A percentile compares a stretch with the other conserved stretches of the same genome.
phyloP scores from a whole-genome alignment of 2,888 invertebrate genomes.

The Camponotus fellah region DNA sequence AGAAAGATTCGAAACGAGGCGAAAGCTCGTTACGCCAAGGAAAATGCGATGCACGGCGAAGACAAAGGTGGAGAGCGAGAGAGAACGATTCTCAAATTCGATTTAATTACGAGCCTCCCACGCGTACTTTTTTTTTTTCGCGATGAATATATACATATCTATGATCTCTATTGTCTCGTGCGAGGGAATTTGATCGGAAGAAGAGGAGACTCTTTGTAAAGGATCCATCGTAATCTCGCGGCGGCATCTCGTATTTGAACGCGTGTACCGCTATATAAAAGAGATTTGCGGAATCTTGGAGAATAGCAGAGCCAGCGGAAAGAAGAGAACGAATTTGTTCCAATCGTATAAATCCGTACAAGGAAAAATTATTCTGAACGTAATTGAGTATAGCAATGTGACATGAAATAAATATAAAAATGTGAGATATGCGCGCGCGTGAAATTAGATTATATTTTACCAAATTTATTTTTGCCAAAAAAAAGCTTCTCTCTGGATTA shows the following conservation, averaged over 20 bases:
- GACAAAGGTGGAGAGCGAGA: neutral
- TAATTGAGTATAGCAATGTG: neutral
- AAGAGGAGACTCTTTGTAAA: neutral
- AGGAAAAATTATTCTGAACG: neutral
- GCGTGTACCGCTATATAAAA: constrained; percentile 22
- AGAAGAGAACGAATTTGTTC: constrained; percentile 11
- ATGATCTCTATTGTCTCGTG: neutral
- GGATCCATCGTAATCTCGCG: constrained; percentile 29
- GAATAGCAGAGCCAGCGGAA: constrained; percentile 12
- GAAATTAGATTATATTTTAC: neutral
- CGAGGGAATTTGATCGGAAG: neutral
- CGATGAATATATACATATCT: constrained; percentile 11
- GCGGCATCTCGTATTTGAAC: constrained; percentile 28
- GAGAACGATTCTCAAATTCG: constrained; percentile 23
- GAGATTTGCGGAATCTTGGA: constrained; percentile 12
- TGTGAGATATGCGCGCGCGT: neutral
- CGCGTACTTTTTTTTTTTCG: neutral
- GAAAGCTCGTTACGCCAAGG: constrained; percentile 11
- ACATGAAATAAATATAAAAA: neutral
- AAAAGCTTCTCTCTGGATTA: neutral
- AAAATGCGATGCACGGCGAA: neutral
- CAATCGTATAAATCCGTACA: constrained; percentile 36
- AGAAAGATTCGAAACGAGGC: neutral
- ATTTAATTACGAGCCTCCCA: constrained; percentile 17
- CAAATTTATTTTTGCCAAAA: constrained; percentile 4